Evolutionary conservation across 2,888 invertebrate genomes (phyloP).

Genomic region (Trilocha varians): DNA sequence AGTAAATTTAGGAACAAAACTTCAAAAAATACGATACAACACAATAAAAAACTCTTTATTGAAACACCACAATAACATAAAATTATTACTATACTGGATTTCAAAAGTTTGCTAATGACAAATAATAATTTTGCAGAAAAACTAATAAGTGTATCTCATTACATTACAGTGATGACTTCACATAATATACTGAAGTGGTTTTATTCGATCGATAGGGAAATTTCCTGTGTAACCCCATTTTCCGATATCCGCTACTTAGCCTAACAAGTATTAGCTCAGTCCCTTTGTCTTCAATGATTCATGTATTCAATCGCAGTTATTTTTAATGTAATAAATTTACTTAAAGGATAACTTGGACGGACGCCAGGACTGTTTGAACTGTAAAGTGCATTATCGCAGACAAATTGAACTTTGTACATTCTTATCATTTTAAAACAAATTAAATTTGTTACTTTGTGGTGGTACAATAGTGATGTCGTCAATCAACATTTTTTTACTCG

Average conservation of each 20-base stretch:
- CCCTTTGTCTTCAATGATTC: constrained; percentile 15
- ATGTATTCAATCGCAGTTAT: constrained; percentile 8
- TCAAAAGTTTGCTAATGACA: too few species aligned
- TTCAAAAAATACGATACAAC: too few species aligned
- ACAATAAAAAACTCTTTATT: too few species aligned
- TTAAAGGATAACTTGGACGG: constrained; percentile 5
- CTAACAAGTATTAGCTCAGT: constrained; percentile 23
- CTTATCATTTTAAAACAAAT: constrained; percentile 5
- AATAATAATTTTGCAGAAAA: constrained; percentile 1
- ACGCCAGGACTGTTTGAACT: constrained; percentile 3
- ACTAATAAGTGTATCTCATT: constrained; percentile 3
- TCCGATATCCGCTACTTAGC: constrained; percentile 58
- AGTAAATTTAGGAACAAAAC: too few species aligned
- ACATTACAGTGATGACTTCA: constrained; percentile 31
- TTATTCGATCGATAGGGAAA: constrained; percentile 43
- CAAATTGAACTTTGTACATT: constrained; percentile 2
- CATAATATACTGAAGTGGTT: constrained; percentile 51
- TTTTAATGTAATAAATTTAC: constrained; percentile 7
- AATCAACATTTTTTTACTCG: too few species aligned
- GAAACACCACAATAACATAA: too few species aligned
- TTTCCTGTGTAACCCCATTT: constrained; percentile 66
- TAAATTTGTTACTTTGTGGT: too few species aligned
- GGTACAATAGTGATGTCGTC: too few species aligned
- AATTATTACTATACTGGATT: too few species aligned
- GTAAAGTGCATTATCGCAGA: constrained; percentile 1